Base-by-base conservation (phyloP, 2,888 invertebrate species). In the Sialis fuliginosa region DNA sequence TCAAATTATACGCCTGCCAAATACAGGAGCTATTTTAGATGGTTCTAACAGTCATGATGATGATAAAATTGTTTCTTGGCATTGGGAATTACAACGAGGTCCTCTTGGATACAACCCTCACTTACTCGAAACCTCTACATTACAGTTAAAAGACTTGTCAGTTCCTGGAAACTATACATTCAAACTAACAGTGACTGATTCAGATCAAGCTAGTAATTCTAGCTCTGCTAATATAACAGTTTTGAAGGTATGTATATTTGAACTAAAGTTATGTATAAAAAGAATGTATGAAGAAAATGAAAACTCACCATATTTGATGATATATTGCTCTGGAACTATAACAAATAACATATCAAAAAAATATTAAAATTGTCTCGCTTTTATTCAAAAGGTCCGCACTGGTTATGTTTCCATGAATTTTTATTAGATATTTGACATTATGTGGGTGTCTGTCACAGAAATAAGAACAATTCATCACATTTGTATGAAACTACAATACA, bases 141-240 rank as follows among this genome's bases (percentile, higher is more conserved):
- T 95, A 9, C 85, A 88, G 52, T 65, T 95, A 35, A 82, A 83
- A 52, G 86, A 90, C 63, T 73, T 95, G 6, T 77, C 74, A 41
- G 79, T 81, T 46, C 85, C 92, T 0, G 95, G 95, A 49, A 89
- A 88, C 64, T 91, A 90, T 57, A 87, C 85, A 0, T 89, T 90
- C 61, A 86, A 83, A 62, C 67, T 95, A 50, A 93, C 91, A 0
- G 89, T 95, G 0, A 89, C 87, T 51, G 95, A 95, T 61, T 84
- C 88, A 0, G 88, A 93, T 61, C 86, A 88, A 55, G 82, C 79
- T 0, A 83, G 79, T 48, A 91, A 89, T 61, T 86, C 79, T 0
- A 85, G 89, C 0, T 79, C 79, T 6, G 92, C 93, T 6, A 89
- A 86, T 61, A 83, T 95, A 46, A 88, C 85, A 4, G 91, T 93